A percentile compares a stretch with the other conserved stretches of the same genome.
Evolutionary conservation across 2,113 vertebrate genomes (phyloP).

Genomic region (Onychostruthus taczanowskii): DNA sequence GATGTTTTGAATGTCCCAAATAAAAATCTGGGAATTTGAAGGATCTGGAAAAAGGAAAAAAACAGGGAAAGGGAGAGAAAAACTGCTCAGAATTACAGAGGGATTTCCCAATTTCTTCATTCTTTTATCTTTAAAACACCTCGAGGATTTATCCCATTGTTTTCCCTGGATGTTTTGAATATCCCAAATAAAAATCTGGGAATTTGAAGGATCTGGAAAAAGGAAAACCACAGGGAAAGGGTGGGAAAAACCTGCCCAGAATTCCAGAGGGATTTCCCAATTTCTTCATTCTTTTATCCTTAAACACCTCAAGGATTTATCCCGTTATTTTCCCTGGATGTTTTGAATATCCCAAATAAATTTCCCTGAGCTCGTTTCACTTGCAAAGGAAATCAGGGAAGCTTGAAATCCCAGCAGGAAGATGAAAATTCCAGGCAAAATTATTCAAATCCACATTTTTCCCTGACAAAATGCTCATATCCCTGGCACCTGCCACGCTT

Average conservation of each 20-base stretch:
- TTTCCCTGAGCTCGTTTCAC: background rate
- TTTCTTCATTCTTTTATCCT: too few relatives aligned
- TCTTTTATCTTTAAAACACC: background rate
- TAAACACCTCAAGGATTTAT: too few relatives aligned
- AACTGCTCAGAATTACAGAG: background rate
- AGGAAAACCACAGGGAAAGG: too few relatives aligned
- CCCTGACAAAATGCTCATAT: background rate
- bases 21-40: too few relatives aligned
- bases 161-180: background rate
- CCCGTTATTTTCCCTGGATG: too few relatives aligned
- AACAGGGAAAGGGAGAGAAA: too few relatives aligned
- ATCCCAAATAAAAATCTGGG: background rate
- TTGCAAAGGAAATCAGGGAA: background rate
- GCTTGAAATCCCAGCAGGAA: background rate
- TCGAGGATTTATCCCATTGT: background rate
- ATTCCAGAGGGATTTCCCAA: too few relatives aligned
- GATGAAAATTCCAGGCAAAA: background rate
- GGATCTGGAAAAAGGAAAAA: too few relatives aligned
- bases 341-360: too few relatives aligned
- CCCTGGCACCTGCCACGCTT: background rate
- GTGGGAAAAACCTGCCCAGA: too few relatives aligned
- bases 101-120: background rate
- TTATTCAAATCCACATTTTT: background rate
- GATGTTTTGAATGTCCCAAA: too few relatives aligned
- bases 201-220: too few relatives aligned